Base-by-base conservation (phyloP, 37 sponge, comb jelly and placozoan genomes). In the Spongilla lacustris region DNA sequence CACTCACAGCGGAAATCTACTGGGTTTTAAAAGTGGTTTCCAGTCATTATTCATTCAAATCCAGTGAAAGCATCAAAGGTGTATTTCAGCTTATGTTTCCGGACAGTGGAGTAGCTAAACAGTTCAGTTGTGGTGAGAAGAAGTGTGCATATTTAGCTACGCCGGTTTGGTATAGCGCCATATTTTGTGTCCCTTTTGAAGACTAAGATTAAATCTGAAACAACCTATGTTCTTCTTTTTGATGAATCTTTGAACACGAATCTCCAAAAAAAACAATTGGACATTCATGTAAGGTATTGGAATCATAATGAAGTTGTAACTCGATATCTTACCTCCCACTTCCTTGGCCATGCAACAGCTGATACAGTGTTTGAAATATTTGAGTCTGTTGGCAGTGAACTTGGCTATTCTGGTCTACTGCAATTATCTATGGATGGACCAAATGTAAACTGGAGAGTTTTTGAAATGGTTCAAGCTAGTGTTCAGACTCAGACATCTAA, bases 181-280 rank as follows among this genome's bases (percentile, higher is more conserved):
- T 58, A 58, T 58, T 58, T 58, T 58, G 58, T 58, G 58, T 58
- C 58, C 58, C 58, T 58, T 41, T 58, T 58, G 58, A 58, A 58
- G 58, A 58, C 58, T 58, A 58, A 58, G 58, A 58, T 58, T 58
- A 58, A 58, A 58, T 58, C 58, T 58, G 58, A 58, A 58, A 58
- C 58, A 58, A 58, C 58, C 58, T 58, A 58, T 58, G 58, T 58
- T 58, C 58, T 58, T 58, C 58, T 58, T 58, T 41, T 41, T 41
- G 41, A 41, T 41, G 41, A 41, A 41, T 41, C 41, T 58, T 58
- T 58, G 58, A 58, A 58, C 58, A 58, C 58, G 41, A 58, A 58
- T 58, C 58, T 58, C 58, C 58, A 58, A 17, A 58, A 58, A 58
- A 58, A 58, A 58, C 58, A 58, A 58, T 58, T 58, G 58, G 58